phyloP scores from a whole-genome alignment of 1,140 invertebrate species.

The Wasmannia auropunctata region DNA sequence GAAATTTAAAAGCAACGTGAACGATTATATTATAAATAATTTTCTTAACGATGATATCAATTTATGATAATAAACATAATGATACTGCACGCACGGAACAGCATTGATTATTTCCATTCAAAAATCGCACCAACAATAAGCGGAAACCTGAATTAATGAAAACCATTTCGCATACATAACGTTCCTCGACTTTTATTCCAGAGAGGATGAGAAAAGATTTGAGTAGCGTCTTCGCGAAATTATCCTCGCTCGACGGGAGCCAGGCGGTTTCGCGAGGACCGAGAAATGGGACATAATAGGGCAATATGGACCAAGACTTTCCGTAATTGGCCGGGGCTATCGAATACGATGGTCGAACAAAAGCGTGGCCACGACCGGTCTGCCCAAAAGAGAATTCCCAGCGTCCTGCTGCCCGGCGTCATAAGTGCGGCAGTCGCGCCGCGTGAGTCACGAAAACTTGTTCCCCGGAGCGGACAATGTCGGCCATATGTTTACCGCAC shows the following conservation, averaged over 20 bases:
- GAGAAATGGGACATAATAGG: constrained; percentile 77
- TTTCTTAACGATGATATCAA: not conserved
- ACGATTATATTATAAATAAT: not conserved
- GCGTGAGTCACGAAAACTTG: constrained; percentile 59
- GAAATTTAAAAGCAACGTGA: not conserved
- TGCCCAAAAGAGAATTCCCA: constrained; percentile 46
- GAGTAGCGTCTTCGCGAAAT: constrained; percentile 71
- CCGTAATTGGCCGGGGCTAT: constrained; percentile 81
- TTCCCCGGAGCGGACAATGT: constrained; percentile 48
- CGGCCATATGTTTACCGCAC: constrained; percentile 46
- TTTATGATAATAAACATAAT: not conserved
- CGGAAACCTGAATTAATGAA: not conserved
- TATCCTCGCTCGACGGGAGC: constrained; percentile 73
- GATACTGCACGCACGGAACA: not conserved
- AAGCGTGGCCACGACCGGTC: constrained; percentile 50
- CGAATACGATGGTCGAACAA: constrained; percentile 33
- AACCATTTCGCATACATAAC: not conserved
- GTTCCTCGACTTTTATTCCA: not conserved
- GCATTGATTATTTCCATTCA: not conserved
- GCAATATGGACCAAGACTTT: constrained; percentile 77
- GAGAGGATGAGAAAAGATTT: not conserved
- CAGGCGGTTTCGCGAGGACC: constrained; percentile 55
- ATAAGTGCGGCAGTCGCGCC: constrained; percentile 48
- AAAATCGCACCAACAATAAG: not conserved
- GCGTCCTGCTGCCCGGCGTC: constrained; percentile 42